A percentile compares a stretch with the other conserved stretches of the same genome.
Evolutionary conservation across 1,140 invertebrate species (phyloP).

Genomic region (Drosophila truncata): DNA sequence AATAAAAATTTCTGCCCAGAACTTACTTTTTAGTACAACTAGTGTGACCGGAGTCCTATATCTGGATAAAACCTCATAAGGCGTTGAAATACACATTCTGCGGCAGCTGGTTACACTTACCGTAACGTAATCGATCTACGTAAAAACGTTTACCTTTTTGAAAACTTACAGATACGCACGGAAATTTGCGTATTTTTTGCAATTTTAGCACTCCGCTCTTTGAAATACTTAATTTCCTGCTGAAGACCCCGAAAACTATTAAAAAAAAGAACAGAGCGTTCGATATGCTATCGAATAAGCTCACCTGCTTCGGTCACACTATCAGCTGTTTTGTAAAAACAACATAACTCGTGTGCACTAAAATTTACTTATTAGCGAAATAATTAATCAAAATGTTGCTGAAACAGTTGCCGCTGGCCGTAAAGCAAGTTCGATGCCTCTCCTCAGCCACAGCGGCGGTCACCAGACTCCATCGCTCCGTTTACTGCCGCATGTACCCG

Average conservation of each 20-base stretch:
- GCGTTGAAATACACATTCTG: neutral
- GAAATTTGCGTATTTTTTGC: neutral
- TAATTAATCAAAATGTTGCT: constrained; percentile 52
- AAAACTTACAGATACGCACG: neutral
- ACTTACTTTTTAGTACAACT: constrained; percentile 52
- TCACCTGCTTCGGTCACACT: neutral
- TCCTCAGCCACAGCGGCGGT: constrained; percentile 87
- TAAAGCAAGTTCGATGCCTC: constrained; percentile 63
- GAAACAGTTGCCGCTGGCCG: constrained; percentile 37
- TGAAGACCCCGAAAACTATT: neutral
- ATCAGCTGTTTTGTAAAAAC: constrained; percentile 29
- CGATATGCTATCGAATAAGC: neutral
- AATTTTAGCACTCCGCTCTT: neutral
- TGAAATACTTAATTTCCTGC: neutral
- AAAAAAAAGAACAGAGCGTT: neutral
- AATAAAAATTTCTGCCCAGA: constrained; percentile 17
- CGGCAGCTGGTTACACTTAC: neutral
- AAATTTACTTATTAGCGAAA: neutral
- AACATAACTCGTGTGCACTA: constrained; percentile 15
- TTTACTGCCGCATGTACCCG: constrained; percentile 91
- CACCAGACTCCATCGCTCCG: constrained; percentile 89
- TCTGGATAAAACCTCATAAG: too few species aligned
- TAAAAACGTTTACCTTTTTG: too few species aligned
- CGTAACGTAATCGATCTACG: too few species aligned
- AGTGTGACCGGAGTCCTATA: constrained; percentile 15